A percentile compares a stretch with the other conserved stretches of the same genome.
Evolutionary conservation across 2,113 vertebrate genomes (phyloP).

Genomic region (Phocoena phocoena): DNA sequence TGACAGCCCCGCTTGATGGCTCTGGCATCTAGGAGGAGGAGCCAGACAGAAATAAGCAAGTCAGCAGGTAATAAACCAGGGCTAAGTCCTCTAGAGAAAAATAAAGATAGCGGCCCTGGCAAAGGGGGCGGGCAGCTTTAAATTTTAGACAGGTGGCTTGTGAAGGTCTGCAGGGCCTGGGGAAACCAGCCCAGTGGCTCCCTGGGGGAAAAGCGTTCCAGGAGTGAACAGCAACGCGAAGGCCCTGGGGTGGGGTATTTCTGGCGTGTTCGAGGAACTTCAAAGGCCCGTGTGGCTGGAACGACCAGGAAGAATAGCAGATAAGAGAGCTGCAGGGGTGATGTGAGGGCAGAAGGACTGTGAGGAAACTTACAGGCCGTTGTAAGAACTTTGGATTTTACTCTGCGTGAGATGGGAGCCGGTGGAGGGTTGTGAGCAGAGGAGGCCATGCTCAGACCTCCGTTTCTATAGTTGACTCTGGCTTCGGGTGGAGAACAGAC

Average conservation of each 20-base stretch:
- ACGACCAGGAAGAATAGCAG: neutral
- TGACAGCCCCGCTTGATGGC: neutral
- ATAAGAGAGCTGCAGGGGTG: neutral
- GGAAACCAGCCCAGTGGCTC: neutral
- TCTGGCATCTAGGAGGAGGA: neutral
- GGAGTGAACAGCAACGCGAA: neutral
- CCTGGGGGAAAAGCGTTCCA: neutral
- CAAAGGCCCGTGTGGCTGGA: neutral
- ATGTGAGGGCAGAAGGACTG: no score
- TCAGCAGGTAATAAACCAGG: neutral
- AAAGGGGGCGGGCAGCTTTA: neutral
- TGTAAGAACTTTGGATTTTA: neutral
- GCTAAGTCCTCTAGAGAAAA: neutral
- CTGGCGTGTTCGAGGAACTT: neutral
- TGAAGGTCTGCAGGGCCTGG: neutral
- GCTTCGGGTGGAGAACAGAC: neutral
- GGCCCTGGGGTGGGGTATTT: neutral
- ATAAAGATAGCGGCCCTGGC: neutral
- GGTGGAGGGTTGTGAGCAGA: neutral
- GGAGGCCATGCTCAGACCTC: no score
- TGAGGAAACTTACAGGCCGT: neutral
- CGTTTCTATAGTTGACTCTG: neutral
- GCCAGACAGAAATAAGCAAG: neutral
- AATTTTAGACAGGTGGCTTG: neutral
- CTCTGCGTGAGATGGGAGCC: neutral